Percentiles rank a stretch among this genome's conserved stretches.
Evolutionary conservation across 2,113 vertebrate species (phyloP).

Genomic region (Stomatorhinus ivindoensis): DNA sequence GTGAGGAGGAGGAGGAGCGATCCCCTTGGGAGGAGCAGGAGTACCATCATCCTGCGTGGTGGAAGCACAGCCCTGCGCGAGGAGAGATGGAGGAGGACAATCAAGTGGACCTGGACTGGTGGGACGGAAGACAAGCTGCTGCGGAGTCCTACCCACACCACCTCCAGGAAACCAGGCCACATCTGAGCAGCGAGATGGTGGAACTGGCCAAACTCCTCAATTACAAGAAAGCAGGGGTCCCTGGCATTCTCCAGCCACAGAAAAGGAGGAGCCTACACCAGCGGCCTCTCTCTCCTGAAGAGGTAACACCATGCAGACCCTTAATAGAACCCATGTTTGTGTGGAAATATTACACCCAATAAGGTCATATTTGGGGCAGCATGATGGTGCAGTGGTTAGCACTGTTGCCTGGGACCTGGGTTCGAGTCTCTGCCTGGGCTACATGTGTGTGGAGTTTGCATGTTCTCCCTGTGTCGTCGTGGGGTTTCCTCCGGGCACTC

Average conservation of each 20-base stretch:
- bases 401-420: no score
- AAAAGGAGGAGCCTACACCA: constrained; percentile 52
- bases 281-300: constrained; percentile 62
- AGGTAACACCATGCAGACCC: constrained; percentile 59
- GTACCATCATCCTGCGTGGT: constrained; percentile 68
- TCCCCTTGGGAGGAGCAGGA: constrained; percentile 53
- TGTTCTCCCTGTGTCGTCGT: no score
- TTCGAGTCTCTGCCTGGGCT: no score
- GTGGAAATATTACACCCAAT: background rate
- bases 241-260: constrained; percentile 52
- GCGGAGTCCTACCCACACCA: constrained; percentile 33
- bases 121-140: constrained; percentile 56
- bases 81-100: constrained; percentile 47
- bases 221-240: constrained; percentile 73
- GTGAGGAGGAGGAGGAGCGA: constrained; percentile 44
- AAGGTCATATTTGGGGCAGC: background rate
- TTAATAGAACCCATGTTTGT: background rate
- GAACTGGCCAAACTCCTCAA: constrained; percentile 71
- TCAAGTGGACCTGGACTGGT: constrained; percentile 49
- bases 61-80: constrained; percentile 49
- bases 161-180: constrained; percentile 49
- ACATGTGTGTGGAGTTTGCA: no score
- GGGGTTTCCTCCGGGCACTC: no score
- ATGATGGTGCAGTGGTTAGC: no score
- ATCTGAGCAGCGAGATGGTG: constrained; percentile 60